Percentiles rank a stretch among this genome's conserved stretches.
Conservation (phyloP, 2,797 vertebrate genomes). For the Paedocypris micromegethes region DNA sequence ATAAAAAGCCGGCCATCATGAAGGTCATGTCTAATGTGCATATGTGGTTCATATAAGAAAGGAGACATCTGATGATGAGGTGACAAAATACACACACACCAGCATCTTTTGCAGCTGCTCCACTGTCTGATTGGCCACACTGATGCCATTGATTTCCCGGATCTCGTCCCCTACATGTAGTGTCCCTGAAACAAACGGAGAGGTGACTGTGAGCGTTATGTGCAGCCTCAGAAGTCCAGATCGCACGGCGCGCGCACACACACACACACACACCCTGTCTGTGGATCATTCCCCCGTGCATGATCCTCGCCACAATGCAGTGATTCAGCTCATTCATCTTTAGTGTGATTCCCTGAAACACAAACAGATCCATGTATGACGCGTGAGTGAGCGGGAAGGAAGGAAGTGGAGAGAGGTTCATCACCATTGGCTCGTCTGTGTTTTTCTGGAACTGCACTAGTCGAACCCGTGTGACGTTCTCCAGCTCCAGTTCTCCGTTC, state of each 20-base stretch:
- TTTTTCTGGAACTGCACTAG: constrained; percentile 99
- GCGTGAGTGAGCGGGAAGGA: background rate
- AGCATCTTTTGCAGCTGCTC: constrained; percentile 98
- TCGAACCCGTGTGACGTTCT: constrained; percentile 94
- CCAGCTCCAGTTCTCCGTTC: constrained; percentile 97
- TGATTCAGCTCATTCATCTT: constrained; percentile 98
- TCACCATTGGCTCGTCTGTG: constrained; percentile 95
- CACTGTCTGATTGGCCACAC: constrained; percentile 95
- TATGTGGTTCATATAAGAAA: too few species aligned
- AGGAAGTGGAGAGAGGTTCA: background rate
- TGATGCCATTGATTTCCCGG: constrained; percentile 94
- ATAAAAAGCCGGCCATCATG: too few species aligned
- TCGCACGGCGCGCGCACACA: background rate
- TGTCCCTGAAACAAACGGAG: constrained; percentile 70
- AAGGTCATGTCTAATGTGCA: too few species aligned
- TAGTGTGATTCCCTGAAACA: constrained; percentile 86
- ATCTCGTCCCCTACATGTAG: constrained; percentile 95
- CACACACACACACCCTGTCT: constrained; percentile 79
- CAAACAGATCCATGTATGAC: background rate
- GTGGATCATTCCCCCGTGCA: constrained; percentile 98
- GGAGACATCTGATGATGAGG: too few species aligned
- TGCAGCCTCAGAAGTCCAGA: too few species aligned
- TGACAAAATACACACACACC: constrained; percentile 56
- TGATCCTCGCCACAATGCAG: constrained; percentile 95
- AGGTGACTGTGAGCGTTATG: too few species aligned